A percentile compares a stretch with the other conserved stretches of the same genome.
phyloP scores from a whole-genome alignment of 2,888 invertebrate genomes.

The Crematogaster levior region DNA sequence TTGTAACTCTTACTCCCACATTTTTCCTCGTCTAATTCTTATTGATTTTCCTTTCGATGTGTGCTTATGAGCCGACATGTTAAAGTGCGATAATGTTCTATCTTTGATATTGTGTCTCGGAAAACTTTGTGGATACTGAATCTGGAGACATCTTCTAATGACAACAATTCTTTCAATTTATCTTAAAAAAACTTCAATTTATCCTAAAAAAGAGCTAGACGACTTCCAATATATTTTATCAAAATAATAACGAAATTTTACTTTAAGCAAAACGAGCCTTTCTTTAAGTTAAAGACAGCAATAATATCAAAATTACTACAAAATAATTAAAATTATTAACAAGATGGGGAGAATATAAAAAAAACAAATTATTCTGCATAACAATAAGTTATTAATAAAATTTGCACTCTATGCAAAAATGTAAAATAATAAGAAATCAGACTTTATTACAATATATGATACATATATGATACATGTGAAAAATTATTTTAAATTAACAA shows the following conservation, averaged over 20 bases:
- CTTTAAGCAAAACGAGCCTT: background rate
- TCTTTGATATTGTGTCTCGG: background rate
- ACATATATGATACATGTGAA: no score
- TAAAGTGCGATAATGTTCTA: slow-evolving; percentile 32
- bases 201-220: background rate
- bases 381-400: no score
- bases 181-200: slow-evolving; percentile 22
- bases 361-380: no score
- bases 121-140: background rate
- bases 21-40: slow-evolving; percentile 25
- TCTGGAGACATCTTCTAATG: background rate
- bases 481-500: background rate
- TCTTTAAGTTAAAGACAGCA: background rate
- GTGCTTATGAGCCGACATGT: slow-evolving; percentile 20
- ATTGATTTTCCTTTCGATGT: slow-evolving; percentile 14
- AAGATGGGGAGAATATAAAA: background rate
- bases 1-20: background rate
- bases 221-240: background rate
- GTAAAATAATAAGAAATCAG: slow-evolving; percentile 2
- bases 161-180: background rate
- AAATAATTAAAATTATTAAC: background rate
- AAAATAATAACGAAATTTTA: slow-evolving; percentile 1
- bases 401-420: no score
- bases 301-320: background rate
- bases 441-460: background rate